Conservation (phyloP, 2,888 invertebrate genomes). For the Caenorhabditis afra region DNA sequence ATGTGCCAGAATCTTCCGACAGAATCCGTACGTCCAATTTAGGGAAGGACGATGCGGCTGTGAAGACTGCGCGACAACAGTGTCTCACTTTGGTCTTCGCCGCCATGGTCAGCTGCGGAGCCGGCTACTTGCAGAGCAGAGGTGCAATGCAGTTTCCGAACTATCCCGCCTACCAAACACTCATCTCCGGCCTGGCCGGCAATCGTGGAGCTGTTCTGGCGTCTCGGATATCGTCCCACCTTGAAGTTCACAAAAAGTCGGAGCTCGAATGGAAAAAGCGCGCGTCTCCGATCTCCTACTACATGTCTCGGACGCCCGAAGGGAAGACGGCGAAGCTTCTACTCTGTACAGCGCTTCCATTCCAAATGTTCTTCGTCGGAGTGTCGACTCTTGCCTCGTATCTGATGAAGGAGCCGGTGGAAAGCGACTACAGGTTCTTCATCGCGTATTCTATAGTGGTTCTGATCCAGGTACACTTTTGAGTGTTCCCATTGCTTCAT, state of each 20-base stretch:
- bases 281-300: slow-evolving; percentile 46
- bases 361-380: slow-evolving; percentile 53
- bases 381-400: slow-evolving; percentile 32
- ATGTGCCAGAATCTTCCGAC: not conserved
- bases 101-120: slow-evolving; percentile 40
- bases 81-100: slow-evolving; percentile 59
- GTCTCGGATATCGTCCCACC: slow-evolving; percentile 59
- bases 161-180: slow-evolving; percentile 64
- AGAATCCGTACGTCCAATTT: not conserved
- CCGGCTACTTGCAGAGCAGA: slow-evolving; percentile 51
- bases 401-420: slow-evolving; percentile 25
- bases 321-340: slow-evolving; percentile 42
- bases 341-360: slow-evolving; percentile 53
- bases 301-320: slow-evolving; percentile 22
- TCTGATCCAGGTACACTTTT: slow-evolving; percentile 2
- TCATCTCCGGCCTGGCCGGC: slow-evolving; percentile 64
- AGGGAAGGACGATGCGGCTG: slow-evolving; percentile 59
- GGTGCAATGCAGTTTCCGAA: slow-evolving; percentile 48
- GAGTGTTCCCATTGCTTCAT: no score
- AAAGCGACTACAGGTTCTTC: slow-evolving; percentile 25
- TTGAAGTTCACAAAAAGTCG: slow-evolving; percentile 55
- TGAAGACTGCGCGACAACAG: slow-evolving; percentile 52
- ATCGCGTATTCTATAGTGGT: slow-evolving; percentile 37
- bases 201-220: slow-evolving; percentile 65
- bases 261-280: slow-evolving; percentile 38